A percentile compares a stretch with the other conserved stretches of the same genome.
Conservation (phyloP, 2,797 vertebrate genomes). For the Toxotes lorentzi region DNA sequence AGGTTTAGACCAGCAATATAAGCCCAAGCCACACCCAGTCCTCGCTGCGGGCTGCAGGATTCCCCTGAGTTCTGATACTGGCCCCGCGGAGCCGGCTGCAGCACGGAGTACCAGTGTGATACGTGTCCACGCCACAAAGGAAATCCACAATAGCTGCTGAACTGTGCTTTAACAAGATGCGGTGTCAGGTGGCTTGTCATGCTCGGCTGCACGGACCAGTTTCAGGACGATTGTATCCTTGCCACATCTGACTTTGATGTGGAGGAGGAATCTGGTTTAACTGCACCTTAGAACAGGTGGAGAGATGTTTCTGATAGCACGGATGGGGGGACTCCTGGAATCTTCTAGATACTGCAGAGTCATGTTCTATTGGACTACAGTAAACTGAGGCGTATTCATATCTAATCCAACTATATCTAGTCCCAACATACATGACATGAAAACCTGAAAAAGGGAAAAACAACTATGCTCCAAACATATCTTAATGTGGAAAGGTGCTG, state of each 20-base stretch:
- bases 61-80: conserved; percentile 14
- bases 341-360: not conserved
- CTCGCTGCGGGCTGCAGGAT: not conserved
- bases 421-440: no score
- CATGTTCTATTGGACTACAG: no score
- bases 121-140: conserved; percentile 8
- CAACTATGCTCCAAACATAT: not conserved
- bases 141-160: conserved; percentile 25
- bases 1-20: conserved; percentile 37
- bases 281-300: not conserved
- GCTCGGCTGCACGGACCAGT: not conserved
- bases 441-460: no score
- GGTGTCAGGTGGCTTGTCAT: conserved; percentile 21
- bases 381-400: no score
- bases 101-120: not conserved
- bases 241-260: not conserved
- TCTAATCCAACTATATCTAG: not conserved
- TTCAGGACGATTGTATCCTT: conserved; percentile 28
- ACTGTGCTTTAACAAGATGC: not conserved
- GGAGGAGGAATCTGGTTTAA: not conserved
- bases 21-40: conserved; percentile 18
- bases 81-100: not conserved
- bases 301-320: not conserved
- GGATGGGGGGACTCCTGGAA: not conserved
- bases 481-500: not conserved